Evolutionary conservation across 2,113 vertebrate genomes (phyloP), one percentile per base, ranked within the genome.

Genomic region (Axis porcinus): DNA sequence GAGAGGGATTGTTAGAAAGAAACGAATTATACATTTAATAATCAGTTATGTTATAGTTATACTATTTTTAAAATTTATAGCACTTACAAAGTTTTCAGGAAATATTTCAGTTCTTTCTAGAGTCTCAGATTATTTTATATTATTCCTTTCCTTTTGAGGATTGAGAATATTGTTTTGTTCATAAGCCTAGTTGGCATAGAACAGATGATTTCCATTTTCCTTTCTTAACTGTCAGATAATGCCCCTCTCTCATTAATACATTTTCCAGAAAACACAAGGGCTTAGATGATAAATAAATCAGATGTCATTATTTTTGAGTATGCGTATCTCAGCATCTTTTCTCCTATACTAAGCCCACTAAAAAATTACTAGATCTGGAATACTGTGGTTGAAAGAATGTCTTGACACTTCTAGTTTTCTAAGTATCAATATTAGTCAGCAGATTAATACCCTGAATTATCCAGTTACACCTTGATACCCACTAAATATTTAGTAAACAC

Each of bases 101-200:
- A 89, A 13, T 93, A 40, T 86, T 17, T 85, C 36, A 88, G 57
- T 25, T 82, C n/a, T 88, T 14, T 79, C 30, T 13, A 87, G 27
- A 90, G 13, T 57, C 47, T 92, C 36, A 84, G 7, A 45, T 52
- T 84, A 16, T 93, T 91, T 93, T 55, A 70, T 82, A 86, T 94
- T 47, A 17, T n/a, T 5, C 36, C 12, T 74, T 79, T 93, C 62
- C 11, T n/a, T 78, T 95, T 91, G 30, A 54, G 14, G 8, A 15
- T n/a, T 95, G 43, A 91, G 40, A 93, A 79, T 89, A 88, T 95
- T 91, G 70, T 94, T 85, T 93, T 92, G 28, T 47, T 94, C 28
- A 2, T 57, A 17, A 91, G 19, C 67, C 14, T 54, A 6, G 17
- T 36, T 85, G 12, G 9, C 58, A 36, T 84, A 6, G 15, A 91